phyloP scores from a whole-genome alignment of 2,113 vertebrate genomes.

The Rhea americana region DNA sequence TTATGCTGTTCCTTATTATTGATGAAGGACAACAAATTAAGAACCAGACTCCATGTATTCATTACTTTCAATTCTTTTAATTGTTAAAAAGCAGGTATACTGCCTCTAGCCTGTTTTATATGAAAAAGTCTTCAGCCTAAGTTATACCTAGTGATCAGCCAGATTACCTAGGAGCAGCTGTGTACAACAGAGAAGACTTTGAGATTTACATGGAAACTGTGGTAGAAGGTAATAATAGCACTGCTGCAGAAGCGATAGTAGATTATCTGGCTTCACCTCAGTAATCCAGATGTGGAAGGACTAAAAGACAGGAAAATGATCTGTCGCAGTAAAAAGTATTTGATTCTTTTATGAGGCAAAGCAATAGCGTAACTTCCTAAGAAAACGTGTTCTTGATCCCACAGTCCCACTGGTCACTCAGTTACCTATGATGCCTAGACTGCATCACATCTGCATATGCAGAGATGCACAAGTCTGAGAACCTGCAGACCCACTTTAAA shows the following conservation, averaged over 20 bases:
- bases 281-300: neutral
- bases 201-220: neutral
- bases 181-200: neutral
- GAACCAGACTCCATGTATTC: neutral
- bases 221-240: neutral
- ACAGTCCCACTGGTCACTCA: neutral
- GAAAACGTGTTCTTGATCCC: neutral
- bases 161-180: neutral
- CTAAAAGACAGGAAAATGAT: neutral
- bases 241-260: neutral
- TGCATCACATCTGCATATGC: too few relatives aligned
- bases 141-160: neutral
- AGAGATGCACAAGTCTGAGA: neutral
- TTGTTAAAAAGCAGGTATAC: neutral
- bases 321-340: neutral
- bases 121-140: neutral
- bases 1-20: neutral
- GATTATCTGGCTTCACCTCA: neutral
- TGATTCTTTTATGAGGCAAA: neutral
- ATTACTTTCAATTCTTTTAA: neutral
- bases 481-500: neutral
- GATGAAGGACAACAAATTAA: neutral
- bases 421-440: fast-evolving
- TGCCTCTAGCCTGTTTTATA: neutral
- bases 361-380: neutral